phyloP scores from a whole-genome alignment of 2,797 vertebrate genomes.

The Trachops cirrhosus region DNA sequence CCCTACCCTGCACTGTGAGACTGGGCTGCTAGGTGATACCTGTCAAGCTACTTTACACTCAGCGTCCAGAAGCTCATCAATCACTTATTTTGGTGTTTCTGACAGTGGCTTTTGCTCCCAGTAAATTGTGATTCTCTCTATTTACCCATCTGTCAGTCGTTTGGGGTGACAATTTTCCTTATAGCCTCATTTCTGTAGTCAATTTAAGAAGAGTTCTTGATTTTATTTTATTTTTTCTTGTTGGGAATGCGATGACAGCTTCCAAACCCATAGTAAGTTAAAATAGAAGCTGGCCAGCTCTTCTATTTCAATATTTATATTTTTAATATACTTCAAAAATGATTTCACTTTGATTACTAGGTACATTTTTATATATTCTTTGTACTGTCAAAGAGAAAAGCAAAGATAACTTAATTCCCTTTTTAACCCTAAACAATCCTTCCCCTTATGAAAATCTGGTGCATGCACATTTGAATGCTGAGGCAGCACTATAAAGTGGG shows the following conservation, averaged over 20 bases:
- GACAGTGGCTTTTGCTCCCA: neutral
- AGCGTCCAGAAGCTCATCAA: neutral
- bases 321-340: neutral
- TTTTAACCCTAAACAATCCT: neutral
- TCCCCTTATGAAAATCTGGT: slow-evolving; percentile 11
- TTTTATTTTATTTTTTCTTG: neutral
- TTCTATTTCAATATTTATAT: neutral
- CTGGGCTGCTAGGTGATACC: neutral
- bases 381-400: neutral
- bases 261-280: neutral
- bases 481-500: neutral
- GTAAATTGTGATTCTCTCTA: neutral
- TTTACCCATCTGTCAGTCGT: neutral
- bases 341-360: neutral
- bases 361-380: neutral
- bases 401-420: neutral
- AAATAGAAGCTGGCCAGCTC: neutral
- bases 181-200: neutral
- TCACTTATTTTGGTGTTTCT: neutral
- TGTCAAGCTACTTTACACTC: neutral
- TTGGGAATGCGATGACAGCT: neutral
- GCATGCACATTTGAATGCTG: slow-evolving; percentile 7
- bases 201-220: neutral
- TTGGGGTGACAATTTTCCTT: neutral
- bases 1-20: fast-evolving